Conservation (phyloP, 2,113 vertebrate genomes). For the Chionis minor region DNA sequence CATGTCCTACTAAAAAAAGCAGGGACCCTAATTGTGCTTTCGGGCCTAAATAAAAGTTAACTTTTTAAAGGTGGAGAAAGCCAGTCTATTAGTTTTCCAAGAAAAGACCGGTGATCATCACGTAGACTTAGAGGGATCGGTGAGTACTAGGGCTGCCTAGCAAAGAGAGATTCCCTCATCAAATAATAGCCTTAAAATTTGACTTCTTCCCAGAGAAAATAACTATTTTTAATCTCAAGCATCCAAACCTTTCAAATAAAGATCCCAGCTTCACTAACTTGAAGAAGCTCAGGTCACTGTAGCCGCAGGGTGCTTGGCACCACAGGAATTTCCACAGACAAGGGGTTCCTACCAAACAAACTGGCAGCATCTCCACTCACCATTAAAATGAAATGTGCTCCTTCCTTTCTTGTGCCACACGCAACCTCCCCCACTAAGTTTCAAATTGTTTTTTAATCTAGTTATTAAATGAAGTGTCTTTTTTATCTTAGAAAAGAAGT, state of each 20-base stretch:
- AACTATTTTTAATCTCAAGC: neutral
- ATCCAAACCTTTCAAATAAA: neutral
- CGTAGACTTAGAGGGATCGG: rapidly evolving
- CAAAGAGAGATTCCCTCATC: neutral
- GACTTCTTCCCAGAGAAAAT: neutral
- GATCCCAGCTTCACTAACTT: neutral
- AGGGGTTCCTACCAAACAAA: neutral
- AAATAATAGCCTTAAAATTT: neutral
- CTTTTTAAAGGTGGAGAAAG: neutral
- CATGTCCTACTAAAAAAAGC: neutral
- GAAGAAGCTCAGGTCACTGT: neutral
- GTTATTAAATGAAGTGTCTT: conserved; percentile 25
- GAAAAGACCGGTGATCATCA: rapidly evolving
- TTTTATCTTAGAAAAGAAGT: conserved; percentile 18
- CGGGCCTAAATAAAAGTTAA: neutral
- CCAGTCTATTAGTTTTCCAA: neutral
- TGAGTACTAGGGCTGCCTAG: neutral
- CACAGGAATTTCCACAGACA: neutral
- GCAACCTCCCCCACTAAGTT: conserved; percentile 8
- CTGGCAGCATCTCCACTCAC: neutral
- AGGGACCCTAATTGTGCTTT: neutral
- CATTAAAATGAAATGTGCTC: neutral
- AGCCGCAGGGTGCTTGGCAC: neutral
- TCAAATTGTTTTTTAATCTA: conserved; percentile 9
- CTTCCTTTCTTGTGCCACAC: conserved; percentile 30